phyloP scores from a whole-genome alignment of 2,888 invertebrate genomes.

The Margaritifera margaritifera region DNA sequence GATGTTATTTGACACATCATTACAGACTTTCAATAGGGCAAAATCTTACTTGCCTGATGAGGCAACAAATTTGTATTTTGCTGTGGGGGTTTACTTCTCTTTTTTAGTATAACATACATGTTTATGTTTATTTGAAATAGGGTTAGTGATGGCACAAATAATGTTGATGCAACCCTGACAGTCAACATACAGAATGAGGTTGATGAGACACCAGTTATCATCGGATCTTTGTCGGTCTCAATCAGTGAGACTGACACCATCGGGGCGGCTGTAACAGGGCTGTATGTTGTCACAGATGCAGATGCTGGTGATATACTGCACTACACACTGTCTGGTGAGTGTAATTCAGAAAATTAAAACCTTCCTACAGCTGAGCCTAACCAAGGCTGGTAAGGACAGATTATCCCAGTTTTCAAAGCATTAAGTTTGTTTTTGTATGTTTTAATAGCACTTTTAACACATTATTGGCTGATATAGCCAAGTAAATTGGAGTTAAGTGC shows the following conservation, averaged over 20 bases:
- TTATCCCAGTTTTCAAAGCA: too few species aligned
- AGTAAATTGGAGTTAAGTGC: too few species aligned
- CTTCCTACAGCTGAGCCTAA: not conserved
- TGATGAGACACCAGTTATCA: slow-evolving; percentile 24
- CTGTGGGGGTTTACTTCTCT: too few species aligned
- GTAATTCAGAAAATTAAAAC: not conserved
- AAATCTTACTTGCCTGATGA: too few species aligned
- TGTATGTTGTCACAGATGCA: slow-evolving; percentile 22
- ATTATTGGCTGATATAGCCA: too few species aligned
- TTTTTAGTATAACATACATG: too few species aligned
- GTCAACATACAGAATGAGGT: slow-evolving; percentile 21
- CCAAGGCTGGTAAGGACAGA: too few species aligned
- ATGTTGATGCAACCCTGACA: slow-evolving; percentile 3
- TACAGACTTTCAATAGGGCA: too few species aligned
- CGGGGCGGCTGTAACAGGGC: slow-evolving; percentile 14
- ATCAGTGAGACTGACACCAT: slow-evolving; percentile 20
- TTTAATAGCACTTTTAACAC: too few species aligned
- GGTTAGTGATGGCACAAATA: not conserved
- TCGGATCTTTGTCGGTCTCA: slow-evolving; percentile 2
- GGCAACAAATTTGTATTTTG: too few species aligned
- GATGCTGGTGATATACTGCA: slow-evolving; percentile 22
- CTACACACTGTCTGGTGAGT: slow-evolving; percentile 15
- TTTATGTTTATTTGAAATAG: not conserved
- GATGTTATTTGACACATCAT: too few species aligned
- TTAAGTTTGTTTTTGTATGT: too few species aligned